Base-by-base conservation (phyloP, 2,888 invertebrate genomes). In the Campoplex capitator region DNA sequence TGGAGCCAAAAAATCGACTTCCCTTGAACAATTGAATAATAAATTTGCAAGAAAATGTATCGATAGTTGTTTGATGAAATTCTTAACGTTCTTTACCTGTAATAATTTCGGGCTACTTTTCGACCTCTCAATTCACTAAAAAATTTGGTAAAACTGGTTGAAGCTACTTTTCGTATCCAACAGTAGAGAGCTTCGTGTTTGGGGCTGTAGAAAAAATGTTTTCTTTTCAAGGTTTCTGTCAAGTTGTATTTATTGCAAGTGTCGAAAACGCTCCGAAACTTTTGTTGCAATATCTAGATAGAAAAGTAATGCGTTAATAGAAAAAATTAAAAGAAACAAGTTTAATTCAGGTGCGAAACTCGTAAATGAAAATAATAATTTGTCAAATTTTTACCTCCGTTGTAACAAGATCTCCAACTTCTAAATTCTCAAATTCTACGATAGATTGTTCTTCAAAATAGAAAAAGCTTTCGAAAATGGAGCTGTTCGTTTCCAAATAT, bases 131-230 rank as follows among this genome's bases (percentile, higher is more conserved):
- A 89, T 54, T 93, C 91, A 9, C 92, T 91, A 85, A 94, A 94
- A 45, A 94, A 89, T 89, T 94, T 94, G 9, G 93, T 94, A 81
- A 94, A 94, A 88, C 93, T 94, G 13, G 94, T 94, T 0, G 94
- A 94, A 8, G 93, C 94, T 11, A 92, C 91, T 90, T 94, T 94
- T 85, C 94, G 91, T 42, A 94, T 94, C 94, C 94, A 94, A 82
- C 94, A 94, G 58, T 93, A 94, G 11, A 94, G 78, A 9, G 91
- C 90, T 58, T 90, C 91, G 62, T 92, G 90, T 62, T 92, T 71
- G 7, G 89, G 77, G 77, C 89, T 90, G 79, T 94, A 92, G 48
- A 93, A 90, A 90, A 93, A 94, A 87, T 94, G 90, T 48, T 84
- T 90, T 79, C 88, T 92, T 45, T 48, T 86, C 35, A 92, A 68